Evolutionary conservation across 2,113 vertebrate genomes (phyloP).

Genomic region (Thamnaconus septentrionalis): DNA sequence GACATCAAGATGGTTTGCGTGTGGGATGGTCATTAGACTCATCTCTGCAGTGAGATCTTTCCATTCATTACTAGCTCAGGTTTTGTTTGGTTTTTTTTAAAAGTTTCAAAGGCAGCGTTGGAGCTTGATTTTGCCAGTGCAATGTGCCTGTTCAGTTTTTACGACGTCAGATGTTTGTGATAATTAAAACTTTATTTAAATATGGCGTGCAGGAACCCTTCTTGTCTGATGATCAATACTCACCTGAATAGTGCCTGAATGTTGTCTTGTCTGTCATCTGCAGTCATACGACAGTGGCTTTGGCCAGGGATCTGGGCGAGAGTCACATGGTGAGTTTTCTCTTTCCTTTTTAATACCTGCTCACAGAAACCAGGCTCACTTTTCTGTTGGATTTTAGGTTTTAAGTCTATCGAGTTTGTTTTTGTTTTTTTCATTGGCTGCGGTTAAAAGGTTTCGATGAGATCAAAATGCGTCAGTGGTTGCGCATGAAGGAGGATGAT

Average conservation of each 20-base stretch:
- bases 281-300: constrained; percentile 96
- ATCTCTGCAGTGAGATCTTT: no score
- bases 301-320: constrained; percentile 92
- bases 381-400: background rate
- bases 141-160: no score
- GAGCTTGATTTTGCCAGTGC: no score
- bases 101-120: no score
- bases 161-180: no score
- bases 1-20: no score
- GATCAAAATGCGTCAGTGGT: constrained; percentile 6
- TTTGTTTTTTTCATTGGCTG: background rate
- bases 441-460: background rate
- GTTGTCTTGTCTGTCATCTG: constrained; percentile 37
- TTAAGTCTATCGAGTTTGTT: background rate
- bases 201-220: background rate
- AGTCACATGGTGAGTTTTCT: constrained; percentile 92
- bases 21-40: no score
- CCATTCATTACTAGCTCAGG: no score
- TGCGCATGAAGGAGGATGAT: constrained; percentile 33
- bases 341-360: background rate
- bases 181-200: no score
- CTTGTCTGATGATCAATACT: background rate
- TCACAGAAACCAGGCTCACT: no score
- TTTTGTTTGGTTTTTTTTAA: background rate
- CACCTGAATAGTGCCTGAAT: background rate